Base-by-base conservation (phyloP, 2,113 vertebrate species). In the Epinephelus moara region DNA sequence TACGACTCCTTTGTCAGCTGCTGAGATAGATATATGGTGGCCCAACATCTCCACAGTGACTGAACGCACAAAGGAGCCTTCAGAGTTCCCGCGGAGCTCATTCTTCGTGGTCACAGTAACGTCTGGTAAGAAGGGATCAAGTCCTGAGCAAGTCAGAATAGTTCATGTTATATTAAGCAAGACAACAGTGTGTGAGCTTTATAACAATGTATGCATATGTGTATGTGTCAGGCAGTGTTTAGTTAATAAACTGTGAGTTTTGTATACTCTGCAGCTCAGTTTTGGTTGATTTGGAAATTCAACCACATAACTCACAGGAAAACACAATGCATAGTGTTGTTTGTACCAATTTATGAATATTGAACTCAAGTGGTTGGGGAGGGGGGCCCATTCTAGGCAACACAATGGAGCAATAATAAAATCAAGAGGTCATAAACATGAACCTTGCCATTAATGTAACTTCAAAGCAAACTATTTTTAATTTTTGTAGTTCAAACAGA, bases 31-130 rank as follows among this genome's bases (percentile, higher is more conserved):
- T 14, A 85, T 81, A 0, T 1, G n/a, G 17, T 81, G 23, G 67
- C 73, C 73, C 33, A 77, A 12, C 21, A 85, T 37, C 45, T 81
- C 67, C 37, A 85, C 78, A 1, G 37, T 56, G 57, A 33, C 3
- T 30, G 78, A 85, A 55, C 68, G 78, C 61, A 85, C 60, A 68
- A 68, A 85, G 21, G 84, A 85, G 21, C 61, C 73, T 11, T 72
- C 37, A 50, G 68, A n/a, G 68, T 81, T 81, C 55, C 78, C 78
- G 27, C 68, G 78, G 12, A 77, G 47, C 78, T 85, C 84, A 47
- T 76, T 77, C 56, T 81, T 85, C 19, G 55, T 72, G 49, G 61
- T 81, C 61, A 85, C 78, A 14, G 61, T 55, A 30, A 85, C 53
- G 2, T 37, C 10, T 30, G 84, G 61, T 47, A 85, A 47, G 55